Conservation (phyloP, 2,797 vertebrate genomes). For the Paedocypris micromegethes region DNA sequence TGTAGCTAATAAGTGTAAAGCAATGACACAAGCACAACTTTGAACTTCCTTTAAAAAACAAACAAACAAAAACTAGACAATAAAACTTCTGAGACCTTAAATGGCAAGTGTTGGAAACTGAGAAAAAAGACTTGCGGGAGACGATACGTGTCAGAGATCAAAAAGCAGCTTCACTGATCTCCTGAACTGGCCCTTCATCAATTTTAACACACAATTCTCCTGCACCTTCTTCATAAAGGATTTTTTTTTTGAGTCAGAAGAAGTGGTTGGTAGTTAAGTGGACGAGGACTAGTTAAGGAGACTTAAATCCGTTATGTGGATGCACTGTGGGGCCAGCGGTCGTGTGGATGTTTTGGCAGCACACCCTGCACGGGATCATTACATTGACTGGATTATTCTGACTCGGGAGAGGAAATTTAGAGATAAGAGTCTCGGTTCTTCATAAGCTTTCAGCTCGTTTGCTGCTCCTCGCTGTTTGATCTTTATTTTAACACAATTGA, state of each 20-base stretch:
- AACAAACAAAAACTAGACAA: too few relatives aligned
- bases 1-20: too few relatives aligned
- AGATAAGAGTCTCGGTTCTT: conserved; percentile 43
- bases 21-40: too few relatives aligned
- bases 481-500: conserved; percentile 48
- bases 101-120: too few relatives aligned
- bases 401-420: conserved; percentile 37
- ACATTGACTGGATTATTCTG: conserved; percentile 40
- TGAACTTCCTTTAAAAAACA: too few relatives aligned
- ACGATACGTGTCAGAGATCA: too few relatives aligned
- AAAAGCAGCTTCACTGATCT: too few relatives aligned
- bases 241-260: neutral
- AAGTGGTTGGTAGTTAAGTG: neutral
- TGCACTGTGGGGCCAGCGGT: conserved; percentile 6
- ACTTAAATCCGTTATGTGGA: neutral
- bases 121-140: too few relatives aligned
- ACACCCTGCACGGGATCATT: conserved; percentile 37
- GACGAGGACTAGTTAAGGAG: neutral
- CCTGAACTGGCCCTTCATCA: too few relatives aligned
- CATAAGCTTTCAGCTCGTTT: conserved; percentile 29
- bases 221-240: too few relatives aligned
- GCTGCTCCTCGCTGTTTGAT: conserved; percentile 50
- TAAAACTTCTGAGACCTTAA: too few relatives aligned
- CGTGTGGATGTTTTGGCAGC: conserved; percentile 17
- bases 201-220: too few relatives aligned